These are phyloP conservation scores for Rhyacophila brunnea DNA, from an alignment of 1,140 invertebrate genomes.

Conservation along the genomic window DNA sequence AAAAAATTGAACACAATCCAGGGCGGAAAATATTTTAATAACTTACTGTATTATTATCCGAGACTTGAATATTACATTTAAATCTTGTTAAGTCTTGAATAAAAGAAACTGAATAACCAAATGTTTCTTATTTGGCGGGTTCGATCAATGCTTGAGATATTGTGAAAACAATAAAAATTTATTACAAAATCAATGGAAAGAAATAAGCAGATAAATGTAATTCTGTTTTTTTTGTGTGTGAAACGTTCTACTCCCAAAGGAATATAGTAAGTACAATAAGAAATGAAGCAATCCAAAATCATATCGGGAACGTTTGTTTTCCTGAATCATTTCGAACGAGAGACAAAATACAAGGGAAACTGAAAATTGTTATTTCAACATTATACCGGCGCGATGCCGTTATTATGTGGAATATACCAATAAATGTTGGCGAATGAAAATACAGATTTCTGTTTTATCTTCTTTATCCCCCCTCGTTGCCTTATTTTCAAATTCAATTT, in stretches of 20 bases:
- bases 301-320: background rate
- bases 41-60: too few relatives aligned
- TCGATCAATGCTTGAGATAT: too few relatives aligned
- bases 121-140: too few relatives aligned
- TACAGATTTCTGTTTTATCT: conserved; percentile 34
- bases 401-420: conserved; percentile 35
- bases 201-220: too few relatives aligned
- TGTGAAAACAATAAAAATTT: too few relatives aligned
- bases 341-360: conserved; percentile 6
- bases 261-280: background rate
- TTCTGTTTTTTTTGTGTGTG: background rate
- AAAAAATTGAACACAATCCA: too few relatives aligned
- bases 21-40: too few relatives aligned
- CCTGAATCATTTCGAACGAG: background rate
- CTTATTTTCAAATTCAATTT: conserved; percentile 37
- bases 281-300: conserved; percentile 22
- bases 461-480: conserved; percentile 22
- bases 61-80: too few relatives aligned
- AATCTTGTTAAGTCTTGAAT: too few relatives aligned
- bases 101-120: too few relatives aligned
- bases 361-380: conserved; percentile 25
- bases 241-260: conserved; percentile 6
- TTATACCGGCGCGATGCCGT: conserved; percentile 23
- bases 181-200: too few relatives aligned
- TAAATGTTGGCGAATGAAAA: conserved; percentile 29